Evolutionary conservation across 64 coral and sea anemone genomes (phyloP), one percentile per base, ranked within the genome.

Genomic region (Cladopsammia gracilis): DNA sequence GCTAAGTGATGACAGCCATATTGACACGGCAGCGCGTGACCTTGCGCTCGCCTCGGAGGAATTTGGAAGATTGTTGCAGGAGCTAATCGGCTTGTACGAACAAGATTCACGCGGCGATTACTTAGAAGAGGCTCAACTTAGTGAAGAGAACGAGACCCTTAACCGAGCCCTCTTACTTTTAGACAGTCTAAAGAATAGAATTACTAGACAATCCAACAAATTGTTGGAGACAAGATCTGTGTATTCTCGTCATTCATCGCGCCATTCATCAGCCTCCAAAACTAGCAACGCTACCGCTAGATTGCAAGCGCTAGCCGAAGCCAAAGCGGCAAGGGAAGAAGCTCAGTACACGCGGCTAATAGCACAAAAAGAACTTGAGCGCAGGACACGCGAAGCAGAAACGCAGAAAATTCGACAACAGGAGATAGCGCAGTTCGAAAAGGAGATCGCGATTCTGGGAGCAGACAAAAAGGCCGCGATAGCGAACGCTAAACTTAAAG

Each of bases 131-230:
- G 67, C n/a, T 48, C 84, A 71, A 22, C 84, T 87, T 67, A 67
- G 54, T 54, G 71, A 67, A 71, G 84, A 72, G 49, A 87, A 48
- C 44, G 56, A 26, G 49, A 15, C 79, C 45, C 76, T 78, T 78
- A 68, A 77, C 64, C 75, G 22, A 53, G 62, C 75, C 66, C 51
- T 53, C 42, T 6, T 90, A 49, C 43, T 90, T 44, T 69, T 90
- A 79, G 47, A 79, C 76, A 90, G 69, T 54, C 77, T 90, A 90
- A 90, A 90, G 48, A 50, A 54, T 70, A 70, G 67, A 70, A 70
- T 70, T 67, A 70, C 67, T 24, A 67, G 73, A 78, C 74, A 90
- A 90, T 90, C 88, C 61, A 53, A 90, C 75, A 90, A 90, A 78
- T 79, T 80, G 88, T 90, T 60, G 88, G 75, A 90, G 44, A 56